phyloP scores from a whole-genome alignment of 2,113 vertebrate species.

The Hemiprocne comata region DNA sequence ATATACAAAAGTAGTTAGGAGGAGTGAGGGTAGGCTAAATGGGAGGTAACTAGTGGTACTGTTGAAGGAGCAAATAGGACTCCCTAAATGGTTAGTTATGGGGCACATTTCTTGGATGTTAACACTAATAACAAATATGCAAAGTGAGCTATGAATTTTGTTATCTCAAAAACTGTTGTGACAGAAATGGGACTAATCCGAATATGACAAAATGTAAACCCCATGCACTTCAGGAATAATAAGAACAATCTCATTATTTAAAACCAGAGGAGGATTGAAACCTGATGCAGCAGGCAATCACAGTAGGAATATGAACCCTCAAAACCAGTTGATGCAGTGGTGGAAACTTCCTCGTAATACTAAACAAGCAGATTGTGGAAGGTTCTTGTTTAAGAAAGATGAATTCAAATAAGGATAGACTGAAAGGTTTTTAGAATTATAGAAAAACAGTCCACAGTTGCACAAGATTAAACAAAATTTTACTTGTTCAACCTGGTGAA shows the following conservation, averaged over 20 bases:
- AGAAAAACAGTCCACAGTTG: neutral
- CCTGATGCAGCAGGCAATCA: neutral
- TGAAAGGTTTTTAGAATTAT: neutral
- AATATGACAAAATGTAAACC: neutral
- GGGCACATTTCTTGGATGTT: neutral
- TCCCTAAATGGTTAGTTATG: neutral
- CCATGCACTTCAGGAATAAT: neutral
- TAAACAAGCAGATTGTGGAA: neutral
- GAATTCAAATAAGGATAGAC: neutral
- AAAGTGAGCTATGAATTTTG: neutral
- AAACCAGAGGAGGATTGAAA: neutral
- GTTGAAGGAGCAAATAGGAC: neutral
- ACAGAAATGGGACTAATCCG: neutral
- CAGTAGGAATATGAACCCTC: neutral
- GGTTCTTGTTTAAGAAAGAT: neutral
- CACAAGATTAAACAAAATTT: neutral
- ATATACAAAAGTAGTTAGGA: neutral
- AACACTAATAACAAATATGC: neutral
- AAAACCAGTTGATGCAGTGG: neutral
- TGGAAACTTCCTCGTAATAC: neutral
- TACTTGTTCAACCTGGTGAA: neutral
- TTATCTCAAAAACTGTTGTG: too few relatives aligned
- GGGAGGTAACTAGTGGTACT: neutral
- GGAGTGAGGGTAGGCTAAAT: neutral
- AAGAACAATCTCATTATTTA: neutral